Evolutionary conservation across 1,140 invertebrate species (phyloP).

Genomic region (Agrypnia vestita): DNA sequence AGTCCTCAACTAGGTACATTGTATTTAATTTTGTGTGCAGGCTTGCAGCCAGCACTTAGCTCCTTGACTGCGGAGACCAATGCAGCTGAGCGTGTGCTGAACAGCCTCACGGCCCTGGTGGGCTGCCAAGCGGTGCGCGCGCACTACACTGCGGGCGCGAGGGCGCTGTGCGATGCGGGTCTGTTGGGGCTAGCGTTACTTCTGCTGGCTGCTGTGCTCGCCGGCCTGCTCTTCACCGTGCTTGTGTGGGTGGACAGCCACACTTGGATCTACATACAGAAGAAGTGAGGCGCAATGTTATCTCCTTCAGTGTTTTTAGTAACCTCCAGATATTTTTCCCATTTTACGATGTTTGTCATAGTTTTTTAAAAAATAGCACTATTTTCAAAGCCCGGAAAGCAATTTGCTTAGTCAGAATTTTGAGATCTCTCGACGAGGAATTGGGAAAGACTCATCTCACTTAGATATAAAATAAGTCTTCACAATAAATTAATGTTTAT

Average conservation of each 20-base stretch:
- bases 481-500: no score
- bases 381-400: no score
- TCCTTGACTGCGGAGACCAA: constrained; percentile 82
- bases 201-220: constrained; percentile 86
- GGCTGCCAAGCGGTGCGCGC: constrained; percentile 87
- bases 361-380: no score
- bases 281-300: constrained; percentile 77
- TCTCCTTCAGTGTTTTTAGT: no score
- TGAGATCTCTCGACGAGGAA: no score
- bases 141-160: constrained; percentile 84
- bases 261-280: constrained; percentile 96
- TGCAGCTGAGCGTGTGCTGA: constrained; percentile 76
- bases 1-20: no score
- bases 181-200: constrained; percentile 88
- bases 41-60: constrained; percentile 80
- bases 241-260: constrained; percentile 95
- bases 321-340: no score
- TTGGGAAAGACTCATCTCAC: no score
- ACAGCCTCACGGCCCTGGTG: constrained; percentile 78
- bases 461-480: no score
- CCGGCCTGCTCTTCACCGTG: constrained; percentile 90
- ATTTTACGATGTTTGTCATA: no score
- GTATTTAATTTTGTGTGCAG: constrained; percentile 59
- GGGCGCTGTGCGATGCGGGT: constrained; percentile 86
- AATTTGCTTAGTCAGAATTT: no score